A percentile compares a stretch with the other conserved stretches of the same genome.
These are phyloP conservation scores for Acleris holmiana DNA, from an alignment of 2,888 invertebrate genomes.

Conservation along the genomic window DNA sequence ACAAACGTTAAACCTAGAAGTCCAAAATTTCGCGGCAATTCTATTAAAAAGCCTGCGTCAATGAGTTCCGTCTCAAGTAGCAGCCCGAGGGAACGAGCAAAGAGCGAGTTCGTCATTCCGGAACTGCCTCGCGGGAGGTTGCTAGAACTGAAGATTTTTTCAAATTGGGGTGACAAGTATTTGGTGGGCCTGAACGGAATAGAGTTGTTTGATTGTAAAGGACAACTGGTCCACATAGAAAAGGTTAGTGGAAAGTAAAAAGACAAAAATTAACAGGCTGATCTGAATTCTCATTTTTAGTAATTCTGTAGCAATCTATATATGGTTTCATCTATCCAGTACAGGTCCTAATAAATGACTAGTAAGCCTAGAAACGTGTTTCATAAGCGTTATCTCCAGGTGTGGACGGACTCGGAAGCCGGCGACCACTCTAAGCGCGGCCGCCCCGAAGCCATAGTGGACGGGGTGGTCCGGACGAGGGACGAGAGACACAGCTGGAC, in stretches of 20 bases:
- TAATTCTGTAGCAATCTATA: too few species aligned
- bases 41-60: conserved; percentile 53
- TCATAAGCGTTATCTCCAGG: conserved; percentile 64
- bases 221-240: conserved; percentile 83
- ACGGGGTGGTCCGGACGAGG: conserved; percentile 89
- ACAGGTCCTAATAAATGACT: not conserved
- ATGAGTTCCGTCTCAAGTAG: conserved; percentile 55
- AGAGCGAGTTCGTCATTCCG: conserved; percentile 88
- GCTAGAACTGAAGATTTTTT: conserved; percentile 87
- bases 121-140: conserved; percentile 89
- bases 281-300: too few species aligned
- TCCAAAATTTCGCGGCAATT: conserved; percentile 40
- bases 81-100: conserved; percentile 53
- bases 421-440: conserved; percentile 80
- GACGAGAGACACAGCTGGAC: conserved; percentile 92
- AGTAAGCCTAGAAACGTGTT: not conserved
- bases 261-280: too few species aligned
- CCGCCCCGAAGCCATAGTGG: conserved; percentile 86
- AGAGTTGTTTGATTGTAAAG: conserved; percentile 88
- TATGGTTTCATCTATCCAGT: too few species aligned
- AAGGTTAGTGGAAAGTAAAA: too few species aligned
- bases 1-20: conserved; percentile 10
- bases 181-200: conserved; percentile 92
- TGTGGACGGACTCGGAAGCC: conserved; percentile 86
- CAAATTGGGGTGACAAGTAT: conserved; percentile 92